Evolutionary conservation across 2,797 vertebrate species (phyloP), one percentile per base, ranked within the genome.

Genomic region (Poeciliopsis gracilis): DNA sequence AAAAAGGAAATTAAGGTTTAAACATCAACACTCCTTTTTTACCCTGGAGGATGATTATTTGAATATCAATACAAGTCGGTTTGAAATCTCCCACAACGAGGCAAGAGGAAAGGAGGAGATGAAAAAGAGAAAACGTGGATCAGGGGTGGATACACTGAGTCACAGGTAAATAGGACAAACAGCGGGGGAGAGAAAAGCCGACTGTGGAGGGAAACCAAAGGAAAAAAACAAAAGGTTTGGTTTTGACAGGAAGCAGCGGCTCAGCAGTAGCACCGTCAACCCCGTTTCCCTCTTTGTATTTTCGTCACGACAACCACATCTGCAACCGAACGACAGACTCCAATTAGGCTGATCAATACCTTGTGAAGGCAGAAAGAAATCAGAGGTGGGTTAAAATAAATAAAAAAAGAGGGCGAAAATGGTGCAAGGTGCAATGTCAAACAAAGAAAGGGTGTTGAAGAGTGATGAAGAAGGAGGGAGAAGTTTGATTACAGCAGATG

Each of bases 321-420:
- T 91, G 87, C 90, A 91, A 90, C 84, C 13, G 85, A 89, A 92
- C 89, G 90, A 89, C 86, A 89, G 78, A 91, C 90, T 90, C 86
- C 77, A 78, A 92, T 93, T 93, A 91, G 81, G 85, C 73, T 76
- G 84, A 91, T 94, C 92, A 84, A 92, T 93, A 91, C 75, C 0
- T 38, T 66, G 78, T 51, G 72, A 23, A 43, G 75, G 79, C 69
- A 16, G 43, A 38, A 10, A 16, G 28, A 66, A 78, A 33, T 41
- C 16, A 6, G 16, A n/a, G 25, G 13, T 4, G 18, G 12, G 33
- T 45, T 66, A 2, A 55, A n/a, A 7, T 30, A 25, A 53, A 51
- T 20, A 46, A 55, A 20, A 20, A 38, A 33, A 43, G 38, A 57
- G 38, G 7, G 46, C 3, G 11, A 23, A 38, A 3, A 10, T 36